phyloP scores from a whole-genome alignment of 2,113 vertebrate genomes.

The Willisornis vidua region DNA sequence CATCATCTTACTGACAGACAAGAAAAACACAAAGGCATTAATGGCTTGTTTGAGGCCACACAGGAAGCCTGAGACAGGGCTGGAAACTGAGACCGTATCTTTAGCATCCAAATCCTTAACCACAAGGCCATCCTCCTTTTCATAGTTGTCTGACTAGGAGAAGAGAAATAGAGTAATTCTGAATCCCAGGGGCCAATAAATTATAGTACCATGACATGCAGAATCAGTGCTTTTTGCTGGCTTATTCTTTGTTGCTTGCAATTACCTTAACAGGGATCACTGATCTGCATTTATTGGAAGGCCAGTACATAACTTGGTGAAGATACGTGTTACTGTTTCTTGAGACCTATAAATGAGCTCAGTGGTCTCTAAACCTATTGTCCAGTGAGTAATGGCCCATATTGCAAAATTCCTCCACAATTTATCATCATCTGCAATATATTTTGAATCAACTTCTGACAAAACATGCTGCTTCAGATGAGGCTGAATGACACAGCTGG shows the following conservation, averaged over 20 bases:
- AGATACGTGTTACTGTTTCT: background rate
- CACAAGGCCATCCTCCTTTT: slow-evolving; percentile 60
- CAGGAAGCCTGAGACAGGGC: slow-evolving; percentile 55
- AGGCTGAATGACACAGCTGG: background rate
- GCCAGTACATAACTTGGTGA: background rate
- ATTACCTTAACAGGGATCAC: slow-evolving; percentile 30
- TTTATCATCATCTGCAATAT: slow-evolving; percentile 2
- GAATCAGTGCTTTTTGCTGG: slow-evolving; percentile 26
- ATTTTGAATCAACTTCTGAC: background rate
- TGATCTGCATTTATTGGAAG: background rate
- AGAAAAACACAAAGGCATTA: slow-evolving; percentile 65
- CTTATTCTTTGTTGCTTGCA: background rate
- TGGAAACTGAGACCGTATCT: slow-evolving; percentile 18
- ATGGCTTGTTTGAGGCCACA: slow-evolving; percentile 59
- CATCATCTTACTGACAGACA: slow-evolving; percentile 52
- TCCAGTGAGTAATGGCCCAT: background rate
- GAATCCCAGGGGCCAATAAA: slow-evolving; percentile 21
- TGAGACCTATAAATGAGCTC: background rate
- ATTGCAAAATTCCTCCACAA: background rate
- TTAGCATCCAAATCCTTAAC: slow-evolving; percentile 62
- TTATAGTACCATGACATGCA: background rate
- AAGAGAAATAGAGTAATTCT: slow-evolving; percentile 58
- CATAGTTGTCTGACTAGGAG: slow-evolving; percentile 12
- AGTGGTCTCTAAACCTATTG: slow-evolving; percentile 32
- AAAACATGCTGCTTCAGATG: background rate